Percentiles rank a stretch among this genome's conserved stretches.
Evolutionary conservation across 1,140 invertebrate species (phyloP).

Genomic region (Ooceraea biroi): DNA sequence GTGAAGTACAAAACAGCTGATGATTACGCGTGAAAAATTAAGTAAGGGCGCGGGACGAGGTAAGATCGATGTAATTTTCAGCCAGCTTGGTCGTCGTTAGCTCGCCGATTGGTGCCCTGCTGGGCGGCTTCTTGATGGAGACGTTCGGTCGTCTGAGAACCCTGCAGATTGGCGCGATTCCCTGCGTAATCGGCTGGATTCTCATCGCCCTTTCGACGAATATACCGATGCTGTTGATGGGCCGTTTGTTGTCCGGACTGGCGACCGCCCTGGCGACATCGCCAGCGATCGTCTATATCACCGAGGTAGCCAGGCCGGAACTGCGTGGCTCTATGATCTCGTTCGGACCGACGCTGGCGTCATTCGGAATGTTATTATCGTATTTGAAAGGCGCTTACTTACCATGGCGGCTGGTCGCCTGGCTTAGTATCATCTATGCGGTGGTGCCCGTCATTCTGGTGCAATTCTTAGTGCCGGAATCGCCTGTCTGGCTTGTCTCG

Average conservation of each 20-base stretch:
- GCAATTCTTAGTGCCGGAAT: slow-evolving; percentile 89
- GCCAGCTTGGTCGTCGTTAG: slow-evolving; percentile 87
- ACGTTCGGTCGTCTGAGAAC: slow-evolving; percentile 88
- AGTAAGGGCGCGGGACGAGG: background rate
- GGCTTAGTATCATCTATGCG: slow-evolving; percentile 86
- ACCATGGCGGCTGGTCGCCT: slow-evolving; percentile 88
- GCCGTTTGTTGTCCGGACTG: slow-evolving; percentile 89
- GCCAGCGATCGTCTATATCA: slow-evolving; percentile 89
- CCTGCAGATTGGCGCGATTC: slow-evolving; percentile 88
- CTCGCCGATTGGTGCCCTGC: slow-evolving; percentile 86
- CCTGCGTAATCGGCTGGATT: slow-evolving; percentile 89
- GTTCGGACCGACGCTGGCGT: slow-evolving; percentile 86
- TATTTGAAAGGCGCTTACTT: slow-evolving; percentile 88
- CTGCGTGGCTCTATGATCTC: slow-evolving; percentile 87
- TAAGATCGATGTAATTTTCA: slow-evolving; percentile 77
- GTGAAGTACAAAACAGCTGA: background rate
- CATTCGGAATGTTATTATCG: slow-evolving; percentile 87
- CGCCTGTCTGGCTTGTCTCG: slow-evolving; percentile 88
- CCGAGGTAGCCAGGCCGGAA: slow-evolving; percentile 88
- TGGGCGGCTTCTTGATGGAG: slow-evolving; percentile 88
- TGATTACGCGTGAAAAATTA: background rate
- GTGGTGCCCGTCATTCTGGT: slow-evolving; percentile 87
- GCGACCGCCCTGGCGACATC: slow-evolving; percentile 87
- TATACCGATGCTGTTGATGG: slow-evolving; percentile 87
- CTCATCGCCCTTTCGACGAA: slow-evolving; percentile 86